Base-by-base conservation (phyloP, 2,113 vertebrate species). In the Neofelis nebulosa region DNA sequence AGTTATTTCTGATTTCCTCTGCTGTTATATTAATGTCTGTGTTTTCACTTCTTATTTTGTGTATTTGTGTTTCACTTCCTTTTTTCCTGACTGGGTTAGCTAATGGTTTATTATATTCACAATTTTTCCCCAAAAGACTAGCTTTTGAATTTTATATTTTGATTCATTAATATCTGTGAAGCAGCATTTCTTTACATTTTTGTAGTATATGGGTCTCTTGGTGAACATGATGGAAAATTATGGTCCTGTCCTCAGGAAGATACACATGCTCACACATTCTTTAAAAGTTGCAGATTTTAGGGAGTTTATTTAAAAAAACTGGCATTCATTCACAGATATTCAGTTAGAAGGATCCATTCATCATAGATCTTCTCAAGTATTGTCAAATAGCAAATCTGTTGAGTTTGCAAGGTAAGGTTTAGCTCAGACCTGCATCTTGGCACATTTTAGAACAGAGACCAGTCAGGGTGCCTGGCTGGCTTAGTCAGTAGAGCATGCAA, bases 81-180 rank as follows among this genome's bases (percentile, higher is more conserved):
- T 69, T 63, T 71, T 82, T 97, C 33, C 10, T 63, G 48, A 63
- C 19, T 71, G 91, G 36, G 27, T 78, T 80, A 92, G 38, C 31
- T 78, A 84, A 78, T 15, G 10, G 2, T 73, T 89, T 61, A 82
- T n/a, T 50, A 61, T 25, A 55, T 9, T 86, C 15, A 83, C 4
- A 41, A 65, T 41, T 87, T 48, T 15, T 4, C 2, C 21, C 29
- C 38, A 71, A 85, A 89, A 82, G 48, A 68, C 7, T 11, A 83
- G 13, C 0, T 18, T 87, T 68, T 52, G 23, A 76, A 48, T 79
- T 92, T 96, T 61, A 52, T 45, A 69, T 90, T 61, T 68, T n/a
- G 57, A 68, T 38, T 93, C 27, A 61, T 90, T 81, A 89, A 79
- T 89, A 82, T 63, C 36, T 92, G 3, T 93, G 82, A 92, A 80